phyloP scores from a whole-genome alignment of 2,113 vertebrate genomes.

The Pygoscelis antarcticus region DNA sequence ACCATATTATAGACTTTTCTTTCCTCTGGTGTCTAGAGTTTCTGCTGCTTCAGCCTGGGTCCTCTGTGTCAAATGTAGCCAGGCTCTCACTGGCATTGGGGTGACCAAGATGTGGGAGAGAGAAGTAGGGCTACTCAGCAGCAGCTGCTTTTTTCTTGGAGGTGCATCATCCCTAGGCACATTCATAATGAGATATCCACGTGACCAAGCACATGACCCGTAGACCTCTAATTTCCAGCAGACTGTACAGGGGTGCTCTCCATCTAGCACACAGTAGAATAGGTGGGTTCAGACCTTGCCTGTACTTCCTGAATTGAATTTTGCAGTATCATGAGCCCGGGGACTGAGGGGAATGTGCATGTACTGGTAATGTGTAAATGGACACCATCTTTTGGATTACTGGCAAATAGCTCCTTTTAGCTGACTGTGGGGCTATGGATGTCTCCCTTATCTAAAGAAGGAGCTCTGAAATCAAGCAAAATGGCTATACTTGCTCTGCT shows the following conservation, averaged over 20 bases:
- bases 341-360: not conserved
- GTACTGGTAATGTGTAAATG: not conserved
- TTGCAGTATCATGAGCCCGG: not conserved
- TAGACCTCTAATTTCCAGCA: not conserved
- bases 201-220: fast-evolving
- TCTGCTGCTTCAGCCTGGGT: not conserved
- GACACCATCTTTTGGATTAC: not conserved
- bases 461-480: not conserved
- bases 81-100: not conserved
- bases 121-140: not conserved
- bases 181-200: not conserved
- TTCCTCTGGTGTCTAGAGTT: not conserved
- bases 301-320: not conserved
- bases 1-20: not conserved
- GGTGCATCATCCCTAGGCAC: not conserved
- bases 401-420: not conserved
- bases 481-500: not conserved
- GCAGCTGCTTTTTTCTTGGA: not conserved
- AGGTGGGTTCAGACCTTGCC: not conserved
- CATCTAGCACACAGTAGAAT: not conserved
- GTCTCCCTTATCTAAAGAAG: not conserved
- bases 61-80: not conserved
- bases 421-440: not conserved
- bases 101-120: not conserved
- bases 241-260: not conserved